Evolutionary conservation across 2,888 invertebrate species (phyloP).

Genomic region (Boloria selene): DNA sequence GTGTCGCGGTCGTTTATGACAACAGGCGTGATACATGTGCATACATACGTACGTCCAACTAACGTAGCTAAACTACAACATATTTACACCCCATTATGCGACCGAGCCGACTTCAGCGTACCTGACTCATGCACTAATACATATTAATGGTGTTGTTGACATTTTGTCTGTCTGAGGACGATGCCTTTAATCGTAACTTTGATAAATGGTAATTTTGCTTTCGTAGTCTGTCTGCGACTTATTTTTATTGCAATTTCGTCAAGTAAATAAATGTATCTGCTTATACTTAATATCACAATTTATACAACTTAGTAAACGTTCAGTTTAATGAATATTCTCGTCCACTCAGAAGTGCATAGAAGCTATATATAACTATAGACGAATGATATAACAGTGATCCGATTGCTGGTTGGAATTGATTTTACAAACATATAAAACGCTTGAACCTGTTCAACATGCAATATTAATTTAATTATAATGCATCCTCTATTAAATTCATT

Average conservation of each 20-base stretch:
- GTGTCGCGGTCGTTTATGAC: slow-evolving; percentile 56
- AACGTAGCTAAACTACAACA: slow-evolving; percentile 19
- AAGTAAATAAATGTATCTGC: background rate
- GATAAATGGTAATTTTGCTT: slow-evolving; percentile 23
- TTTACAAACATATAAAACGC: background rate
- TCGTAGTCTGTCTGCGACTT: slow-evolving; percentile 4
- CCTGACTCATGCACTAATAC: slow-evolving; percentile 33
- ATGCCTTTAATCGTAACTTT: slow-evolving; percentile 23
- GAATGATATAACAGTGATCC: background rate
- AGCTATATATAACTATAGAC: slow-evolving; percentile 2
- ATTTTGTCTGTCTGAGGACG: slow-evolving; percentile 28
- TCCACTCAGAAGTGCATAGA: background rate
- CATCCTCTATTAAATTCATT: slow-evolving; percentile 1
- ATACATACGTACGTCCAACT: slow-evolving; percentile 29
- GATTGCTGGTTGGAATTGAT: background rate
- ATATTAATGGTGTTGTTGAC: slow-evolving; percentile 32
- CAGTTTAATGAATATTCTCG: no score
- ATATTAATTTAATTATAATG: slow-evolving; percentile 7
- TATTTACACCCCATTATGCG: slow-evolving; percentile 22
- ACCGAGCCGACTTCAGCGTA: slow-evolving; percentile 27
- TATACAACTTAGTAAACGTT: background rate
- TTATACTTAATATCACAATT: background rate
- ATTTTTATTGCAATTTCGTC: background rate
- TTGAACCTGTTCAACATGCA: background rate
- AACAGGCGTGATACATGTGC: slow-evolving; percentile 49